Base-by-base conservation (phyloP, 2,113 vertebrate genomes). In the Poecilia latipinna region DNA sequence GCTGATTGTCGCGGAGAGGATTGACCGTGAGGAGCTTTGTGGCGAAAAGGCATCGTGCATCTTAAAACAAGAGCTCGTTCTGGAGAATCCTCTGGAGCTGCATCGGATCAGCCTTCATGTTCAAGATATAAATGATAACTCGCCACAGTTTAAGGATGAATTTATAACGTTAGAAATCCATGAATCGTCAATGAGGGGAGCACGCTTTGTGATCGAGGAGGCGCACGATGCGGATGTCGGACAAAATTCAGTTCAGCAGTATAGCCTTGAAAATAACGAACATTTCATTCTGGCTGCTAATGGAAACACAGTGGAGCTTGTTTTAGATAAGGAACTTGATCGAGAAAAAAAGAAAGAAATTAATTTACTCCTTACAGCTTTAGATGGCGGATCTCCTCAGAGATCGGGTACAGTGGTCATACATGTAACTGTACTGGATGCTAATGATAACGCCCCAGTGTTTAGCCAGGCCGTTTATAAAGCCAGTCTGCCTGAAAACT, bases 81-180 rank as follows among this genome's bases (percentile, higher is more conserved):
- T 91, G 0, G 90, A 26, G 66, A 90, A 83, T 32, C 91, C 88
- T 5, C 35, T 93, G 1, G 89, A 91, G 12, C 67, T 89, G 61
- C 81, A 92, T 79, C 80, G 70, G 75, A 65, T 93, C 5, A 60
- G 8, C 13, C 65, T 96, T 8, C 86, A 88, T 28, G 78, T 96
- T 54, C 86, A 94, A 66, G 95, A 96, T 80, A 79, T 96, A 26
- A 96, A 96, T 70, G 95, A 96, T 61, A 95, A 96, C 61, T 33
- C 83, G n/a, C n/a, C n/a, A n/a, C n/a, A n/a, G n/a, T n/a, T n/a
- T n/a, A n/a, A n/a, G n/a, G n/a, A n/a, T n/a, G n/a, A n/a, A n/a
- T n/a, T n/a, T n/a, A n/a, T n/a, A n/a, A n/a, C n/a, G n/a, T n/a
- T n/a, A n/a, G n/a, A n/a, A n/a, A n/a, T n/a, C n/a, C n/a, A n/a